These are phyloP conservation scores for Lepus americanus DNA, from an alignment of 2,113 vertebrate species.

Conservation along the genomic window DNA sequence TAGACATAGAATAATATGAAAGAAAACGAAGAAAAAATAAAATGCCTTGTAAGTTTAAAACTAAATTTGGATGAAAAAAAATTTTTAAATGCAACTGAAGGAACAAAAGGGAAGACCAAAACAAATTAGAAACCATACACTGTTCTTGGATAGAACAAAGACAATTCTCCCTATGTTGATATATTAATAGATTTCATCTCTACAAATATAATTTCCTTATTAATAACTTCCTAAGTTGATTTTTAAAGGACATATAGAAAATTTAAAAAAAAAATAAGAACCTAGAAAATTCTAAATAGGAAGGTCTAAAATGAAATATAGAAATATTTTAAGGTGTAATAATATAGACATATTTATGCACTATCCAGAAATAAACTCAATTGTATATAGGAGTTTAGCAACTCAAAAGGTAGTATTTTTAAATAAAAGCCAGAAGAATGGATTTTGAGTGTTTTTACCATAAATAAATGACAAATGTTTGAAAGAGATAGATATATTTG, in stretches of 20 bases:
- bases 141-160: background rate
- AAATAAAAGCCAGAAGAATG: too few relatives aligned
- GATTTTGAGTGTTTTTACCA: too few relatives aligned
- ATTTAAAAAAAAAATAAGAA: background rate
- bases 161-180: background rate
- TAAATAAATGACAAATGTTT: too few relatives aligned
- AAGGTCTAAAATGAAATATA: background rate
- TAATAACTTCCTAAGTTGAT: background rate
- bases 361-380: background rate
- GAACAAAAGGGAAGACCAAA: constrained; percentile 4
- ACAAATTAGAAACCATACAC: background rate
- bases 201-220: constrained; percentile 17
- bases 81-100: background rate
- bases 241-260: background rate
- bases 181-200: background rate
- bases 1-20: background rate
- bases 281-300: background rate
- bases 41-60: background rate
- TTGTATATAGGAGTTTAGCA: background rate
- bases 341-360: background rate
- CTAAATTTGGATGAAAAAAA: constrained; percentile 28
- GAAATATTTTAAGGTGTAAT: background rate
- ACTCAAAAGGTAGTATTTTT: background rate
- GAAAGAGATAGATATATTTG: too few relatives aligned
- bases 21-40: background rate